Evolutionary conservation across 2,888 invertebrate genomes (phyloP).

Genomic region (Coremacera marginata): DNA sequence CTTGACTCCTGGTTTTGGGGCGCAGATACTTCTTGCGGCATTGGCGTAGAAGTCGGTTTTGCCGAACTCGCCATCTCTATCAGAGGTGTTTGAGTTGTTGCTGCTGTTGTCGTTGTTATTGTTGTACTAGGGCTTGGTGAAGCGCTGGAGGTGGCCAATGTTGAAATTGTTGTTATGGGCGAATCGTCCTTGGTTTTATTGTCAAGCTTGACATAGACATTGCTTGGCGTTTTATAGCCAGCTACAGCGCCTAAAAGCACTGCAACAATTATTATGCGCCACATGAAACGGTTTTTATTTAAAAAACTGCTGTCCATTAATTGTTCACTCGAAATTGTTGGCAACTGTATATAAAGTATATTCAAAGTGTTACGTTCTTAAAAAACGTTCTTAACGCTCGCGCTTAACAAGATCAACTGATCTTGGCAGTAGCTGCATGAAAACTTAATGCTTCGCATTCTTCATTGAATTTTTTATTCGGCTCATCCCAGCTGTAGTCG

Average conservation of each 20-base stretch:
- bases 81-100: slow-evolving; percentile 15
- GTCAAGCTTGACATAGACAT: neutral
- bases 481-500: slow-evolving; percentile 11
- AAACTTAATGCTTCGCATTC: slow-evolving; percentile 52
- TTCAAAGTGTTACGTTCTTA: neutral
- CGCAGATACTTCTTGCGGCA: neutral
- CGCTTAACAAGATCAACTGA: slow-evolving; percentile 59
- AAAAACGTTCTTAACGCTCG: slow-evolving; percentile 55
- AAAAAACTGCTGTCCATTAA: neutral
- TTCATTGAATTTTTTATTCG: slow-evolving; percentile 44
- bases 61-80: slow-evolving; percentile 20
- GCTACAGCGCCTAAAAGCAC: slow-evolving; percentile 38
- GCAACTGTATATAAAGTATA: neutral
- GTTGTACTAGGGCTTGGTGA: neutral
- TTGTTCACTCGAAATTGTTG: neutral
- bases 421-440: slow-evolving; percentile 42
- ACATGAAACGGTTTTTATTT: slow-evolving; percentile 4
- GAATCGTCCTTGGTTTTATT: neutral
- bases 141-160: neutral
- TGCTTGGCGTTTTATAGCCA: slow-evolving; percentile 37
- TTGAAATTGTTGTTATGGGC: slow-evolving; percentile 18
- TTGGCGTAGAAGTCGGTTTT: slow-evolving; percentile 13
- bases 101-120: slow-evolving; percentile 19
- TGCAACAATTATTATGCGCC: slow-evolving; percentile 32
- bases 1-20: neutral